Evolutionary conservation across 37 sponge, comb jelly and placozoan species (phyloP), one percentile per base, ranked within the genome.

Genomic region (Eunapius fragilis): DNA sequence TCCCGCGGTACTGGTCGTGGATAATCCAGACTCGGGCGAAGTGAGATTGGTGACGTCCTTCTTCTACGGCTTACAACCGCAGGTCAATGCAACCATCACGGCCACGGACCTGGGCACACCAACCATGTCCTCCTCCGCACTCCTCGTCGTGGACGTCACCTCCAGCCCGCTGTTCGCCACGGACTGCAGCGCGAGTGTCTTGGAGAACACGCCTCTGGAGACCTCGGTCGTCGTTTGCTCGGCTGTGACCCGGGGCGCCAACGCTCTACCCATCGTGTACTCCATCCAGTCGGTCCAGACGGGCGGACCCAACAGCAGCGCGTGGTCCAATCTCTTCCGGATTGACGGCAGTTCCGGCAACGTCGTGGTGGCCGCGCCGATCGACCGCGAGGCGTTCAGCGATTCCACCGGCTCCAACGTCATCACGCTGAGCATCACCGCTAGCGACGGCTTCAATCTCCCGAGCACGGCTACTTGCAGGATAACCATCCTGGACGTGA

Each of bases 21-120:
- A 86, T 67, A 41, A 77, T 68, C n/a, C n/a, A n/a, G 30, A 30
- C n/a, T 49, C 17, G 0, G 67, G 80, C 50, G 94, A 89, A 25
- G 67, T 26, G 0, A 58, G 19, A 2, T 12, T 94, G 4, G 22
- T 69, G 0, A 85, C 80, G 25, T 75, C 35, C 7, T 49, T 95
- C 58, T 87, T 89, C 76, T 68, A 81, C 49, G 92, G 89, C 28
- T 17, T 70, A 0, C 70, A 78, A 22, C 30, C 78, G 0, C 26
- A 19, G 2, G 84, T 83, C 67, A 70, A 32, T 3, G 84, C 92
- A 25, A 75, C 41, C 32, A 81, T 92, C 14, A 71, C 69, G 4
- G 93, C 86, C n/a, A 67, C 22, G 2, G 93, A 92, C 68, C 37
- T 45, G 79, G 93, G 93, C 10, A 78, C 49, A 11, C 92, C 92